Evolutionary conservation across 1,140 invertebrate species (phyloP), one percentile per base, ranked within the genome.

Genomic region (Drosophila varians): DNA sequence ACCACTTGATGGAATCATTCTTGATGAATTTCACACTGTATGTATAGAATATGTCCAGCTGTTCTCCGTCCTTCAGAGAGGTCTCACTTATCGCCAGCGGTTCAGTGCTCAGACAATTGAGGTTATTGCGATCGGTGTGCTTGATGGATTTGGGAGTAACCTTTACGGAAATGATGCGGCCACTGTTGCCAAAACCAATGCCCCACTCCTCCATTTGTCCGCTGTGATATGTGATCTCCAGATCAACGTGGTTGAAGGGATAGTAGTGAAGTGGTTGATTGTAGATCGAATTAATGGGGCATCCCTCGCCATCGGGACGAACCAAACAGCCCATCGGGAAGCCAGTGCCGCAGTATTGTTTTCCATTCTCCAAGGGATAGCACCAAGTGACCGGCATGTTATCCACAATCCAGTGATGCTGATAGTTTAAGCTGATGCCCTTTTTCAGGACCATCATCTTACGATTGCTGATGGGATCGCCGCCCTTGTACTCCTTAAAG

Each of bases 331-430:
- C 99, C 95, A 99, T 98, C 0, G 98, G 98, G 91, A 99, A 99
- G 26, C 98, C 98, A 56, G 96, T 97, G 42, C 95, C 97, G 91
- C 98, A 99, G 92, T 97, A 96, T 77, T 96, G 94, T 90, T 94
- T 93, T 61, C 93, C 94, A 90, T 95, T 94, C 70, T 97, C 96
- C 57, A 92, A 90, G 57, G 94, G 92, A 91, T 98, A 99, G 91
- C 98, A 99, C 96, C 97, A 99, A 0, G 96, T 97, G 1, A 97
- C 96, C 26, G 98, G 99, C 98, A 99, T 99, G 89, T 99, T 99
- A 92, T 99, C 96, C 78, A 98, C 94, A 83, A 98, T 98, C 98
- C 98, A 99, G 92, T 99, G 98, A 92, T 99, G 98, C 80, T 99
- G 97, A 92, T 99, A 99, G 92, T 99, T 99, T n/a, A 98, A 93